Percentiles rank a stretch among this genome's conserved stretches.
Conservation (phyloP, 1,140 invertebrate species). For the Reticulitermes speratus region DNA sequence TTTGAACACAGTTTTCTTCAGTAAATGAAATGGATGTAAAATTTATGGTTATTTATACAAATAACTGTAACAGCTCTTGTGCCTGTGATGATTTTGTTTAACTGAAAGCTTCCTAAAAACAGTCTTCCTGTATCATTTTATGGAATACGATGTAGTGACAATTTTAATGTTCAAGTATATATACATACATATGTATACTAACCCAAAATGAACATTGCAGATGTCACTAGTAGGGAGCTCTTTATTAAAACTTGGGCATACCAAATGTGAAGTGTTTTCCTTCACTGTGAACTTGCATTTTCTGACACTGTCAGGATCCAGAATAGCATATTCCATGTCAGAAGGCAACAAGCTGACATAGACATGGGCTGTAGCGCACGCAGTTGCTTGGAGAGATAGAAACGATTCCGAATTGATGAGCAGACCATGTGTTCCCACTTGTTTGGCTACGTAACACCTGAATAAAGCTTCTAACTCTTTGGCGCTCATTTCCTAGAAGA, state of each 20-base stretch:
- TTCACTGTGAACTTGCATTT: constrained; percentile 21
- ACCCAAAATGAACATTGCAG: neutral
- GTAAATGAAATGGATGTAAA: too few relatives aligned
- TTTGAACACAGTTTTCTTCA: too few relatives aligned
- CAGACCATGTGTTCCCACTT: neutral
- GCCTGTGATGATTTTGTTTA: too few relatives aligned
- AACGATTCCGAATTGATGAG: neutral
- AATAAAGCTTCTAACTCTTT: neutral
- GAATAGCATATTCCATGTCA: neutral
- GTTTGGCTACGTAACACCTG: neutral
- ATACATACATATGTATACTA: neutral
- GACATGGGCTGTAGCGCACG: neutral
- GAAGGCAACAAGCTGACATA: constrained; percentile 2
- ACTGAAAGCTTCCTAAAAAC: too few relatives aligned
- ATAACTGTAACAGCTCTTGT: too few relatives aligned
- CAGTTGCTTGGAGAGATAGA: neutral
- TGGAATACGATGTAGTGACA: too few relatives aligned
- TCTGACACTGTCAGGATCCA: neutral
- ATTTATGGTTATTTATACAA: too few relatives aligned
- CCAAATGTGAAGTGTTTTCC: neutral
- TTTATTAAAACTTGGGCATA: constrained; percentile 1
- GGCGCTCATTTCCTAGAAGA: constrained; percentile 10
- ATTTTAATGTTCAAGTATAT: too few relatives aligned
- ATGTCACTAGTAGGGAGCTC: neutral
- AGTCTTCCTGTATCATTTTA: too few relatives aligned